Conservation (phyloP, 2,888 invertebrate genomes). For the Myopa testacea region DNA sequence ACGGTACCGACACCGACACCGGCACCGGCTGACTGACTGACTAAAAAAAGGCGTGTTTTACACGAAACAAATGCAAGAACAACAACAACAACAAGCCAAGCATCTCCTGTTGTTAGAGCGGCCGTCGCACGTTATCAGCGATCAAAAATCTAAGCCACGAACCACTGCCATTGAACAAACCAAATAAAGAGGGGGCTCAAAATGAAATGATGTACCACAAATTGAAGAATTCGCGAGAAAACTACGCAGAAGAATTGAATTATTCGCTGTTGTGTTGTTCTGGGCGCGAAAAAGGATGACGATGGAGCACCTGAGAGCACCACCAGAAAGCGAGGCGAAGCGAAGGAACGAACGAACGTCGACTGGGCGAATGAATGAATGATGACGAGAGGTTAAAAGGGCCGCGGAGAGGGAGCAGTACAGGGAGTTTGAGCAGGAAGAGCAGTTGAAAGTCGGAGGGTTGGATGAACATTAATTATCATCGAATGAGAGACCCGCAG, state of each 20-base stretch:
- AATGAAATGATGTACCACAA: slow-evolving; percentile 50
- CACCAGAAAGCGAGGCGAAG: not conserved
- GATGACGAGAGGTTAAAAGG: not conserved
- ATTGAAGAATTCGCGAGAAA: slow-evolving; percentile 51
- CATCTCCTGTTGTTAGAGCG: slow-evolving; percentile 10
- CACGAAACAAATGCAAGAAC: slow-evolving; percentile 29
- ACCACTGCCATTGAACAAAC: slow-evolving; percentile 37
- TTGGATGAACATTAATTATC: slow-evolving; percentile 24
- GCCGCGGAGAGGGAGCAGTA: not conserved
- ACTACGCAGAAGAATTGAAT: slow-evolving; percentile 15
- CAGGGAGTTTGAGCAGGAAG: not conserved
- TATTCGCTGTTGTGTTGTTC: slow-evolving; percentile 13
- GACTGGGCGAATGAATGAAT: not conserved
- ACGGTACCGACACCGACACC: not conserved
- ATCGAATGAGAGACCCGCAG: not conserved
- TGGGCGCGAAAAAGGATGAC: slow-evolving; percentile 24
- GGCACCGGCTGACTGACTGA: slow-evolving; percentile 1
- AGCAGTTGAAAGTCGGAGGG: slow-evolving; percentile 3
- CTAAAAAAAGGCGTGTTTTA: slow-evolving; percentile 39
- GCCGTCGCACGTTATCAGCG: slow-evolving; percentile 50
- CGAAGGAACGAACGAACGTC: not conserved
- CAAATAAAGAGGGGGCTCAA: slow-evolving; percentile 48
- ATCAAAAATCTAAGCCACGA: slow-evolving; percentile 58
- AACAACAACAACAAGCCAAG: slow-evolving; percentile 42
- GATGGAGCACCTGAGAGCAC: not conserved